Base-by-base conservation (phyloP, 2,888 invertebrate genomes). In the Monopis laevigella region DNA sequence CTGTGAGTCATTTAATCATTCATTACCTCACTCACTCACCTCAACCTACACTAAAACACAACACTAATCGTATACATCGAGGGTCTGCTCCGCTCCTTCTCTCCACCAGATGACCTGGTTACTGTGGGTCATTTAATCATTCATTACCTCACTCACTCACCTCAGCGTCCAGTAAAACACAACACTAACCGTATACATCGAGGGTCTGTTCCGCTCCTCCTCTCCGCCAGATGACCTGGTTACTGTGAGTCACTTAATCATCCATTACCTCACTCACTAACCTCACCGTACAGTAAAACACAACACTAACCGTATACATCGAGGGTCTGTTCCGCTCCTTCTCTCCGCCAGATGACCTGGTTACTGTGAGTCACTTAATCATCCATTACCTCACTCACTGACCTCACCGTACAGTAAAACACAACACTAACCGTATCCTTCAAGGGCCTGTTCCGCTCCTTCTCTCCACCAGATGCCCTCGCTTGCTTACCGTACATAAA, bases 251-350 rank as follows among this genome's bases (percentile, higher is more conserved):
- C n/a, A n/a, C n/a, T n/a, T n/a, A n/a, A n/a, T n/a, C n/a, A n/a
- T n/a, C n/a, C n/a, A n/a, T n/a, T n/a, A n/a, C n/a, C n/a, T n/a
- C n/a, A n/a, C n/a, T n/a, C n/a, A n/a, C n/a, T n/a, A n/a, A n/a
- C n/a, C n/a, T n/a, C n/a, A n/a, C n/a, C n/a, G n/a, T n/a, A n/a
- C n/a, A n/a, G n/a, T n/a, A n/a, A n/a, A n/a, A n/a, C n/a, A n/a
- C 95, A 3, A 96, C 96, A 2, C 82, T 97, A 32, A 94, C 96
- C 52, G 88, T 89, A 3, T 97, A 96, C 72, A 97, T 97, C 74
- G 96, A 97, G 65, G 96, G 92, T 39, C 92, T 97, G 92, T 97
- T 97, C 69, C 82, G 97, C 27, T 96, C 96, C 2, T 96, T 96
- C 71, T 93, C 93, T 86, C 97, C 97, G 1, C 82, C 83, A 42